phyloP scores from a whole-genome alignment of 2,113 vertebrate genomes.

The Mobula hypostoma region DNA sequence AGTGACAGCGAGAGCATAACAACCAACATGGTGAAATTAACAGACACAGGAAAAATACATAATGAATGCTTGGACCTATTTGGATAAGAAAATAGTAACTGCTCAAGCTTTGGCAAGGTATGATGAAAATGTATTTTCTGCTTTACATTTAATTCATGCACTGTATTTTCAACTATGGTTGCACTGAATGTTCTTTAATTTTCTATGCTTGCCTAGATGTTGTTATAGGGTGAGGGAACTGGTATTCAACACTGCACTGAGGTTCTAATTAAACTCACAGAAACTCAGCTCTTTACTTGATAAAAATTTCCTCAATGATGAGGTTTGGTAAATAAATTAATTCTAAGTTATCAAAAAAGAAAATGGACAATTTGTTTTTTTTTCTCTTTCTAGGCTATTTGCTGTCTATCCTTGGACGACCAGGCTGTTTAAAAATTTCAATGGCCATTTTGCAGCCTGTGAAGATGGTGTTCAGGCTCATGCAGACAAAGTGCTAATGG shows the following conservation, averaged over 20 bases:
- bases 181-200: background rate
- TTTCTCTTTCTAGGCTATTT: background rate
- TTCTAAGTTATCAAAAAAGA: background rate
- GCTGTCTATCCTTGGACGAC: background rate
- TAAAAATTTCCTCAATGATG: background rate
- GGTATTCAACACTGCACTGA: background rate
- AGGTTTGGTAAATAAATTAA: background rate
- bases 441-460: background rate
- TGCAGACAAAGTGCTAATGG: background rate
- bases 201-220: background rate
- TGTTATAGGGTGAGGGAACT: background rate
- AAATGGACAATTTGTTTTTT: background rate
- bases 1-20: background rate
- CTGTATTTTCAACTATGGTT: background rate
- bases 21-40: background rate
- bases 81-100: rapidly evolving
- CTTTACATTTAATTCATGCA: background rate
- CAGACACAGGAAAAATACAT: background rate
- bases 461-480: background rate
- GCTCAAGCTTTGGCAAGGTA: background rate
- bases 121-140: background rate
- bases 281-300: background rate
- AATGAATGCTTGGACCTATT: rapidly evolving
- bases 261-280: background rate
- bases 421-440: background rate